A percentile compares a stretch with the other conserved stretches of the same genome.
phyloP scores from a whole-genome alignment of 2,113 vertebrate species.

The Sciurus niger region DNA sequence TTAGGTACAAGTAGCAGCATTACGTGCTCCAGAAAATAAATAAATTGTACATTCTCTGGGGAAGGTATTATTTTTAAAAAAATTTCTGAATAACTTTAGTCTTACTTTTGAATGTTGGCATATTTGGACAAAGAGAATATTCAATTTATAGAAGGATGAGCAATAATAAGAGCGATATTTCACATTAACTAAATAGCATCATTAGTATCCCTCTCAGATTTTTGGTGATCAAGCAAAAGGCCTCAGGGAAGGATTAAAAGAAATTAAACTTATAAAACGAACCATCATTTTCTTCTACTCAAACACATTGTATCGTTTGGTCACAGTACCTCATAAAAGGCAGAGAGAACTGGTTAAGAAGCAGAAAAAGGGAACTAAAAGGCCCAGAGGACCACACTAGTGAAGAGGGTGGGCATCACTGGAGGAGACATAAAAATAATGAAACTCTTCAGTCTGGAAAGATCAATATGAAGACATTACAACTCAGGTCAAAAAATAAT shows the following conservation, averaged over 20 bases:
- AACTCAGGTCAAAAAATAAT: not conserved
- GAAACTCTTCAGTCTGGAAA: not conserved
- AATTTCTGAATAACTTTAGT: not conserved
- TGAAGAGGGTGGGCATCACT: not conserved
- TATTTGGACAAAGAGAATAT: not conserved
- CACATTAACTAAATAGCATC: constrained; percentile 12
- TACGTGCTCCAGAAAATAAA: not conserved
- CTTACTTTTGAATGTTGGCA: constrained; percentile 13
- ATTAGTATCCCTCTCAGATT: constrained; percentile 14
- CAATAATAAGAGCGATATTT: not conserved
- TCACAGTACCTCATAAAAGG: not conserved
- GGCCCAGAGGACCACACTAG: not conserved
- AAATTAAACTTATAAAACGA: constrained; percentile 11
- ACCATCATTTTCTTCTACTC: not conserved
- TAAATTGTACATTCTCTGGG: not conserved
- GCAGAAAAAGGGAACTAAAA: not conserved
- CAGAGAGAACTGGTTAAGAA: not conserved
- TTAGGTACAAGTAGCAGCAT: not conserved
- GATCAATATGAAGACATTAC: not conserved
- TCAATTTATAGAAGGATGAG: not conserved
- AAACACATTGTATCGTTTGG: not conserved
- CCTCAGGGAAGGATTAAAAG: constrained; percentile 22
- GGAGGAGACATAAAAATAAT: not conserved
- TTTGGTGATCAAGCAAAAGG: constrained; percentile 12
- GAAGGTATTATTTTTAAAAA: not conserved